Percentiles rank a stretch among this genome's conserved stretches.
These are phyloP conservation scores for Sciurus carolinensis DNA, from an alignment of 2,797 vertebrate species.

Conservation along the genomic window DNA sequence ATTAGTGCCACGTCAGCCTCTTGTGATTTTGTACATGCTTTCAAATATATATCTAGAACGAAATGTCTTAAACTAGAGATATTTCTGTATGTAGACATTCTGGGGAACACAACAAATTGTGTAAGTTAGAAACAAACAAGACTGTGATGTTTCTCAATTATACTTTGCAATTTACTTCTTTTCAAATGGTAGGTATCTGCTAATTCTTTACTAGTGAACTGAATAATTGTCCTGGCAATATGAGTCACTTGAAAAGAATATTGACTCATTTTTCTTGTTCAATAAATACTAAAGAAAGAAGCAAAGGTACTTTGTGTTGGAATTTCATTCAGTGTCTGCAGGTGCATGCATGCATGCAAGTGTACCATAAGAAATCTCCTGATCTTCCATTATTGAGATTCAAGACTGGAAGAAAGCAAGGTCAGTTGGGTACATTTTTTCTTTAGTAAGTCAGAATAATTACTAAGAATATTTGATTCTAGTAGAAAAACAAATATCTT, in stretches of 20 bases:
- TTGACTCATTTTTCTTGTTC: neutral
- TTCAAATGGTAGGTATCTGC: neutral
- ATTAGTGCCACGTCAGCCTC: neutral
- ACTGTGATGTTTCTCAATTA: neutral
- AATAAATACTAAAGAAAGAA: slow-evolving; percentile 1
- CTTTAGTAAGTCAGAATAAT: slow-evolving; percentile 22
- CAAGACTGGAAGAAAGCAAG: neutral
- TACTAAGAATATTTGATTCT: slow-evolving; percentile 1
- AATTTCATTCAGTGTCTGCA: neutral
- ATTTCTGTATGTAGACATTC: neutral
- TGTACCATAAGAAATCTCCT: neutral
- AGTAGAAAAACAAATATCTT: neutral
- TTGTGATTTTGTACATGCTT: neutral
- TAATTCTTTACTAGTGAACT: neutral
- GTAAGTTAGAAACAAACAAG: neutral
- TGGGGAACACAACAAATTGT: neutral
- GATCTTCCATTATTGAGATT: neutral
- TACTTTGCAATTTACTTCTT: neutral
- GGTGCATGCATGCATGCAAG: neutral
- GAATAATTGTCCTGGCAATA: neutral
- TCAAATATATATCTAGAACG: neutral
- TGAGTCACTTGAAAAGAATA: neutral
- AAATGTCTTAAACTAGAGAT: neutral
- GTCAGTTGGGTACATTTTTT: neutral
- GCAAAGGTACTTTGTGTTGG: slow-evolving; percentile 16